Evolutionary conservation across 2,797 vertebrate species (phyloP).

Genomic region (Anomalospiza imberbis): DNA sequence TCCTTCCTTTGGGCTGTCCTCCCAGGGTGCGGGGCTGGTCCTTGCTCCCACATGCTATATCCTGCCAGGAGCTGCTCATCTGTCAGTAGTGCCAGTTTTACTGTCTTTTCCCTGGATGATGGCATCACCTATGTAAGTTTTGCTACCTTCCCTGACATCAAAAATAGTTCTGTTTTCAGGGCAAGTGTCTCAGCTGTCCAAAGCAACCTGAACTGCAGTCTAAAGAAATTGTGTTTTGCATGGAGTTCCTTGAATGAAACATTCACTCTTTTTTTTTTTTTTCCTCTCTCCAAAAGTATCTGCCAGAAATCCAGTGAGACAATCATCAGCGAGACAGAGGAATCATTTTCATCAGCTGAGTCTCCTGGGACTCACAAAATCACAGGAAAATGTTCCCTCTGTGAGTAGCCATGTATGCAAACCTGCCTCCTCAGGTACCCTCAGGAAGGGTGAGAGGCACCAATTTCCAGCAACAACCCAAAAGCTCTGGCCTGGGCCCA

Average conservation of each 20-base stretch:
- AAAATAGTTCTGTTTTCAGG: neutral
- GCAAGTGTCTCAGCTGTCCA: neutral
- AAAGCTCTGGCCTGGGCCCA: neutral
- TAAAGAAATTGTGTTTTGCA: neutral
- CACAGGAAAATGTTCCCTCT: neutral
- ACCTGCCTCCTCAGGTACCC: neutral
- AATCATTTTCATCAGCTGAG: neutral
- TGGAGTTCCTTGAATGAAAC: neutral
- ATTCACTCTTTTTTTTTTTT: neutral
- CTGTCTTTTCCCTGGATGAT: neutral
- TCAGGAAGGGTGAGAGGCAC: neutral
- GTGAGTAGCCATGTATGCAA: accelerated
- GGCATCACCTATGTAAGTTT: neutral
- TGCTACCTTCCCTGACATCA: neutral
- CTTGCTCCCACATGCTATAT: neutral
- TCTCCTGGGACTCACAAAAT: neutral
- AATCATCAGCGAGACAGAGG: neutral
- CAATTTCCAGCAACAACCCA: neutral
- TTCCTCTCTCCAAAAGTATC: neutral
- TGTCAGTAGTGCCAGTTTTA: neutral
- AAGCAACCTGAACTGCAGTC: neutral
- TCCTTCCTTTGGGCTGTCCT: neutral
- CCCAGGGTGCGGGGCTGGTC: accelerated
- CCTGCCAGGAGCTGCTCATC: neutral
- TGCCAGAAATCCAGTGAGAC: neutral